Conservation (phyloP, 1,140 invertebrate species). For the Oncopeltus fasciatus region DNA sequence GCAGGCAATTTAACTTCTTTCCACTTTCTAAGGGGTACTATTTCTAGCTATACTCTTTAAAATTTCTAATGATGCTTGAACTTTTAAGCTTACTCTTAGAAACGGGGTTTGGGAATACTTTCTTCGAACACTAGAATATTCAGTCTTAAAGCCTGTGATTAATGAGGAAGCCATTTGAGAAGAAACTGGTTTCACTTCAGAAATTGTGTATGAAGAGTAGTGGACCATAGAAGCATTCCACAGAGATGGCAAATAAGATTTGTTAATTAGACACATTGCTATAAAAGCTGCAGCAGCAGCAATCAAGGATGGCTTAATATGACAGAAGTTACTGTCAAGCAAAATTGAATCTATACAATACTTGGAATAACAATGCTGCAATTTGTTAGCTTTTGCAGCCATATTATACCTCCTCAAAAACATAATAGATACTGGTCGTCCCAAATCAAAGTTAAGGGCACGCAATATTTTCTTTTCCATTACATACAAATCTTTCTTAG, state of each 20-base stretch:
- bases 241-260: not conserved
- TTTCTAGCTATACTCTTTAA: not conserved
- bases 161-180: not conserved
- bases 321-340: not conserved
- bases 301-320: not conserved
- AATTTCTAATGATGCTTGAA: not conserved
- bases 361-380: conserved; percentile 11
- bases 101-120: not conserved
- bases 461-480: conserved; percentile 6
- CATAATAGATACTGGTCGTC: not conserved
- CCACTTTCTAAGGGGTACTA: too few relatives aligned
- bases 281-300: conserved; percentile 11
- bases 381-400: conserved; percentile 3
- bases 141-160: not conserved
- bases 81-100: not conserved
- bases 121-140: not conserved
- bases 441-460: not conserved
- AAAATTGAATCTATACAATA: conserved; percentile 9
- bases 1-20: too few relatives aligned
- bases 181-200: not conserved
- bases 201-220: not conserved
- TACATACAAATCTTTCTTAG: not conserved
- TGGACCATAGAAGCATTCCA: conserved; percentile 3
- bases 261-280: conserved; percentile 3
- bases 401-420: conserved; percentile 13